Percentiles rank a stretch among this genome's conserved stretches.
phyloP scores from a whole-genome alignment of 2,888 invertebrate genomes.

The Agriopis leucophaearia region DNA sequence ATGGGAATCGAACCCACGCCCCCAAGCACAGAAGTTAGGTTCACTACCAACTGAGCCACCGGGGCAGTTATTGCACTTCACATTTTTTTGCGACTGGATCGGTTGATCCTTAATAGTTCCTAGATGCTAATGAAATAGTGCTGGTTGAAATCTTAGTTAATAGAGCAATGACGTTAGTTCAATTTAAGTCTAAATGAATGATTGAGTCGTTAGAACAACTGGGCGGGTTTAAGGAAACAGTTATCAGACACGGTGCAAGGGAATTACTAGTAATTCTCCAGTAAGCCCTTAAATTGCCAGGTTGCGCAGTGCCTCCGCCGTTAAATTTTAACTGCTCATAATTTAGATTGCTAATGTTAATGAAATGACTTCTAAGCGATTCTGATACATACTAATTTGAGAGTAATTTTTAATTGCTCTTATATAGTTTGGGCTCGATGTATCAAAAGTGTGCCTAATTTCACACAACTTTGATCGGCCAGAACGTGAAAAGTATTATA shows the following conservation, averaged over 20 bases:
- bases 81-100: slow-evolving; percentile 3
- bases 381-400: slow-evolving; percentile 27
- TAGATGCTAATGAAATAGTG: slow-evolving; percentile 42
- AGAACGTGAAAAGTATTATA: too few species aligned
- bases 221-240: slow-evolving; percentile 61
- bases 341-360: slow-evolving; percentile 29
- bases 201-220: slow-evolving; percentile 62
- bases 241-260: slow-evolving; percentile 40
- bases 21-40: too few species aligned
- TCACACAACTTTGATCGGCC: too few species aligned
- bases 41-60: too few species aligned
- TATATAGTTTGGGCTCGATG: too few species aligned
- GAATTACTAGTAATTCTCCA: slow-evolving; percentile 52
- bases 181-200: slow-evolving; percentile 39
- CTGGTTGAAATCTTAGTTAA: slow-evolving; percentile 33
- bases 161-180: slow-evolving; percentile 49
- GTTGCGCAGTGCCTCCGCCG: slow-evolving; percentile 24
- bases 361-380: slow-evolving; percentile 29
- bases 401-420: not conserved
- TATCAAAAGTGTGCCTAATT: too few species aligned
- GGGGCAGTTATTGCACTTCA: not conserved
- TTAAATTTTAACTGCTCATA: slow-evolving; percentile 30
- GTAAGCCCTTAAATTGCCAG: slow-evolving; percentile 37
- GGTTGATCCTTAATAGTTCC: slow-evolving; percentile 1
- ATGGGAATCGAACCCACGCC: too few species aligned